Percentiles rank a stretch among this genome's conserved stretches.
Conservation (phyloP, 2,888 invertebrate genomes). For the Malthinus flaveolus region DNA sequence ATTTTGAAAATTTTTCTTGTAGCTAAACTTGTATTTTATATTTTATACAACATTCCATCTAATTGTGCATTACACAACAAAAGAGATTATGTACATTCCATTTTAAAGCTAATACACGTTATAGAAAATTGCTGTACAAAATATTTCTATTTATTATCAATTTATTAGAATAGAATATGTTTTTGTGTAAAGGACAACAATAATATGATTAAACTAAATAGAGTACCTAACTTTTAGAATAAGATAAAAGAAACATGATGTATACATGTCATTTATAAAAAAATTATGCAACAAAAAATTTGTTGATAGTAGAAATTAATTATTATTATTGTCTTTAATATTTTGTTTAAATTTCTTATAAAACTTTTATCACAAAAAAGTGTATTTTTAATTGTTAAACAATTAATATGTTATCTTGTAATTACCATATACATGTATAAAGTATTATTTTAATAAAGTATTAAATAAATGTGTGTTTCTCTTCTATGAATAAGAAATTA, state of each 20-base stretch:
- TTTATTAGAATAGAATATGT: slow-evolving; percentile 2
- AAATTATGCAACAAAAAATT: slow-evolving; percentile 14
- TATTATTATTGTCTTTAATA: slow-evolving; percentile 17
- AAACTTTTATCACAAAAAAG: slow-evolving; percentile 26
- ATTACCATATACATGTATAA: slow-evolving; percentile 50
- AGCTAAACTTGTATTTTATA: no score
- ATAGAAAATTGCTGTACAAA: background rate
- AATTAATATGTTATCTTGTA: slow-evolving; percentile 44
- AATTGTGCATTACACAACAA: no score
- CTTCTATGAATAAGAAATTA: background rate
- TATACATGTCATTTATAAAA: slow-evolving; percentile 46
- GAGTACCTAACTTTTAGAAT: slow-evolving; percentile 15
- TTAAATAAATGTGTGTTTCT: slow-evolving; percentile 24
- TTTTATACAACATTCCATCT: no score
- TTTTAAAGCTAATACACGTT: no score
- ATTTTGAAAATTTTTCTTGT: no score
- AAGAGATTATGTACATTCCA: background rate
- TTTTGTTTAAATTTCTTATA: slow-evolving; percentile 19
- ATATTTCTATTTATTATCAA: slow-evolving; percentile 1
- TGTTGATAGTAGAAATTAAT: slow-evolving; percentile 29
- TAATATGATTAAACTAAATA: slow-evolving; percentile 13
- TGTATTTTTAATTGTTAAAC: slow-evolving; percentile 24
- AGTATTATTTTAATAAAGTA: slow-evolving; percentile 53
- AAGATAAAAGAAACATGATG: slow-evolving; percentile 33
- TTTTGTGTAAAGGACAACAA: slow-evolving; percentile 13